Evolutionary conservation across 2,888 invertebrate species (phyloP).

Genomic region (Ormyrus pomaceus): DNA sequence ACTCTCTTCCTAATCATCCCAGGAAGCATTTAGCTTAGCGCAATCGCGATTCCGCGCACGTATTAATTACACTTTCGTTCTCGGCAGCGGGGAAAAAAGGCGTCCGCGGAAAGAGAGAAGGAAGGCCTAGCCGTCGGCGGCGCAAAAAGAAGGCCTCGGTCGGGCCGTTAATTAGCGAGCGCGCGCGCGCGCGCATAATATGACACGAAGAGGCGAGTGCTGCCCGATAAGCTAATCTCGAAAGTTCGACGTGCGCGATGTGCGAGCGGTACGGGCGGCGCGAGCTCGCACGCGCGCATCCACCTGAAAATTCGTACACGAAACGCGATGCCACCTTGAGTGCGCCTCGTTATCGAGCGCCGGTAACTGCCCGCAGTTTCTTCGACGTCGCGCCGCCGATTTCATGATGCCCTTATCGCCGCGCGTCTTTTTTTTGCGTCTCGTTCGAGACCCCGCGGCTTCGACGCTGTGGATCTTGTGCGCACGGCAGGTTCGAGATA

Average conservation of each 20-base stretch:
- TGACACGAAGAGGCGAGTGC: background rate
- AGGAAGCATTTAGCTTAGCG: no score
- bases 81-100: no score
- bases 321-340: background rate
- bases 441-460: background rate
- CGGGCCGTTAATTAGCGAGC: conserved; percentile 33
- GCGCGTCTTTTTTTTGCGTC: no score
- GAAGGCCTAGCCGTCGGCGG: no score
- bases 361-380: background rate
- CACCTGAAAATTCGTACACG: conserved; percentile 40
- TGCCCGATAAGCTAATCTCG: conserved; percentile 46
- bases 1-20: no score
- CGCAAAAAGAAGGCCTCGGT: conserved; percentile 14
- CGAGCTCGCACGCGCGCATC: conserved; percentile 40
- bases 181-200: background rate
- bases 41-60: no score
- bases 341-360: background rate
- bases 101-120: no score
- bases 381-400: no score
- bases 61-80: no score
- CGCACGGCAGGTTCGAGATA: background rate
- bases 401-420: no score
- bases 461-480: background rate
- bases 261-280: no score
- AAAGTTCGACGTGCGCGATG: conserved; percentile 40